phyloP scores from a whole-genome alignment of 2,797 vertebrate species.

The Argya squamiceps region DNA sequence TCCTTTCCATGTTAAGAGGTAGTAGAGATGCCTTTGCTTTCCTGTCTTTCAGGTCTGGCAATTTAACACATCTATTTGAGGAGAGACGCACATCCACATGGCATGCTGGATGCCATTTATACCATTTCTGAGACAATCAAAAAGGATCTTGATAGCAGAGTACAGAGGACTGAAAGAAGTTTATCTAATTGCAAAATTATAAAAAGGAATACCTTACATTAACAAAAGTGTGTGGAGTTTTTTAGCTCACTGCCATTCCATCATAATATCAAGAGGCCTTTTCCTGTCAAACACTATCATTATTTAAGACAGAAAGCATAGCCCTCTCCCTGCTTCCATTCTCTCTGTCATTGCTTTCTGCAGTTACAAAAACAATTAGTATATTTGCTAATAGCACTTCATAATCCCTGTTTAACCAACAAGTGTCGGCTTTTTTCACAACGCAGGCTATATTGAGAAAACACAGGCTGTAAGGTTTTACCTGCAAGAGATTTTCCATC shows the following conservation, averaged over 20 bases:
- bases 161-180: background rate
- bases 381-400: background rate
- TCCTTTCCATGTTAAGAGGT: background rate
- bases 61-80: background rate
- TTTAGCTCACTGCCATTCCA: background rate
- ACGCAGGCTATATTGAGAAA: background rate
- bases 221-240: background rate
- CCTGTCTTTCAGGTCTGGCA: background rate
- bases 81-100: background rate
- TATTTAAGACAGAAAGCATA: background rate
- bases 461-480: background rate
- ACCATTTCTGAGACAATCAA: background rate
- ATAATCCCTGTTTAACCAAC: background rate
- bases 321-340: background rate
- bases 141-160: background rate
- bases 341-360: background rate
- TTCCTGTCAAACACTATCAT: background rate
- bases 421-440: background rate
- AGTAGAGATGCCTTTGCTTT: background rate
- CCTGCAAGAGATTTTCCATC: background rate
- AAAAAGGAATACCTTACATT: background rate
- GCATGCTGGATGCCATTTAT: background rate
- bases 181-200: background rate
- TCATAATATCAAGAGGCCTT: background rate
- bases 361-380: background rate